Evolutionary conservation across 2,113 vertebrate genomes (phyloP).

Genomic region (Gallinago media): DNA sequence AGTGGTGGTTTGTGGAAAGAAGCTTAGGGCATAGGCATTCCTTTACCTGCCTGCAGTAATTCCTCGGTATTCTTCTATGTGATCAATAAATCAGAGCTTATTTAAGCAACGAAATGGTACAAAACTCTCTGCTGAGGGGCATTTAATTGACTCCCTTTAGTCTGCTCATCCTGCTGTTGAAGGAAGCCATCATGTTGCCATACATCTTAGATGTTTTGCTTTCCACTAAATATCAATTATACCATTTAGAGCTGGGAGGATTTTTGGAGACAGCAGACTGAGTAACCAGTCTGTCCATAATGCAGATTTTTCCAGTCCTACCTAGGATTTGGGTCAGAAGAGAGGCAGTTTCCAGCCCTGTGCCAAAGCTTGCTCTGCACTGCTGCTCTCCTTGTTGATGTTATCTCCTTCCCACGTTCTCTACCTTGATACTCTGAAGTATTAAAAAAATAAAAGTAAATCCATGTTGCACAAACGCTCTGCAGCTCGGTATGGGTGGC

Average conservation of each 20-base stretch:
- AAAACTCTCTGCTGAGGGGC: neutral
- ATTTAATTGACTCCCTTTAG: neutral
- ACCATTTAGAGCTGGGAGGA: neutral
- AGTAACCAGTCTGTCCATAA: neutral
- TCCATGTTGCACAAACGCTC: neutral
- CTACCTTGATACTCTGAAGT: neutral
- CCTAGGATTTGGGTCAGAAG: neutral
- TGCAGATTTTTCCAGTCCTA: neutral
- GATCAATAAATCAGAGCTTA: neutral
- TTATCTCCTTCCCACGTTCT: neutral
- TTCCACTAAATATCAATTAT: rapidly evolving
- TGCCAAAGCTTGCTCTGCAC: neutral
- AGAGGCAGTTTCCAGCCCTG: neutral
- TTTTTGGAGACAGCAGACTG: neutral
- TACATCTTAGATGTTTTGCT: neutral
- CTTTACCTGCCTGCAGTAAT: neutral
- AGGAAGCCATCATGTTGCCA: neutral
- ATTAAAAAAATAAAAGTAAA: neutral
- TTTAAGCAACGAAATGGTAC: neutral
- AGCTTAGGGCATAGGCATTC: neutral
- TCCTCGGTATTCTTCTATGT: neutral
- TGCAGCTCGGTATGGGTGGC: neutral
- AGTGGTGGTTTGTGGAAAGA: neutral
- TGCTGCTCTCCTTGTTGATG: neutral
- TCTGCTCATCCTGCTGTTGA: neutral